A percentile compares a stretch with the other conserved stretches of the same genome.
Conservation (phyloP, 2,888 invertebrate species). For the Acleris laterana region DNA sequence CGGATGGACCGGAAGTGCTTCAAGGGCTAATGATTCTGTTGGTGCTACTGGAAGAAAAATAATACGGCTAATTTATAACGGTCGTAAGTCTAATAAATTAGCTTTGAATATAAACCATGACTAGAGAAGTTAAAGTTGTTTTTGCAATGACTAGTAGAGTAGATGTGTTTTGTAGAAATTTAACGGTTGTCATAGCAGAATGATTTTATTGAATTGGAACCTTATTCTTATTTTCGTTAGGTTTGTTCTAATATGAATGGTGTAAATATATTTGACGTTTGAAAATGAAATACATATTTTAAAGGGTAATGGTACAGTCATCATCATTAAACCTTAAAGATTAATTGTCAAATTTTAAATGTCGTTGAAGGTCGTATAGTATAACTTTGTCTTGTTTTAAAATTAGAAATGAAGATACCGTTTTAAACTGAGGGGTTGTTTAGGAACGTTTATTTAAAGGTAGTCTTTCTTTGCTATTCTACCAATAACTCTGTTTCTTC, state of each 20-base stretch:
- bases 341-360: slow-evolving; percentile 19
- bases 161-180: no score
- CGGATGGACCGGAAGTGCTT: slow-evolving; percentile 26
- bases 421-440: no score
- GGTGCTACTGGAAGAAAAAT: slow-evolving; percentile 12
- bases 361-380: slow-evolving; percentile 2
- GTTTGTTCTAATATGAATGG: background rate
- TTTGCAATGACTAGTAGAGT: no score
- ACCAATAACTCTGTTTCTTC: no score
- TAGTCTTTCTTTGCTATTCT: no score
- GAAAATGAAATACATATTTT: background rate
- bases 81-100: no score
- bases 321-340: slow-evolving; percentile 26
- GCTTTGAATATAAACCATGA: no score
- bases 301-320: slow-evolving; percentile 28
- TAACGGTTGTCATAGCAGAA: no score
- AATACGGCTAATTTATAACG: no score
- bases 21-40: slow-evolving; percentile 29
- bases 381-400: background rate
- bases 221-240: background rate
- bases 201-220: slow-evolving; percentile 5
- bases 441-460: no score
- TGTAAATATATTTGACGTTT: background rate
- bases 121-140: no score
- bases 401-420: no score